Evolutionary conservation across 2,888 invertebrate genomes (phyloP).

Genomic region (Crocallis elinguaria): DNA sequence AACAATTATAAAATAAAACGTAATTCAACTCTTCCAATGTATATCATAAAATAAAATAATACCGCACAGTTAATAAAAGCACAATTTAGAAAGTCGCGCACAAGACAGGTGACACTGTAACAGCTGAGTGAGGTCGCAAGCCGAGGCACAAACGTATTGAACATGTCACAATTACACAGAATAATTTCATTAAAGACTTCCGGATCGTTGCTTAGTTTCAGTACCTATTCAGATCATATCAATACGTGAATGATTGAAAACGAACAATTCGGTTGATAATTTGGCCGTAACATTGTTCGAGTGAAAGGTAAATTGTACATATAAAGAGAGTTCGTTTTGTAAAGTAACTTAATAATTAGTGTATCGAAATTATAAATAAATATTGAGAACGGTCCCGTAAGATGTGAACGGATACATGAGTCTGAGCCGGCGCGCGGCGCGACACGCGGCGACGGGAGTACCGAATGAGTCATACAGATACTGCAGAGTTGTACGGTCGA

Average conservation of each 20-base stretch:
- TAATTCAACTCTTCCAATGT: conserved; percentile 1
- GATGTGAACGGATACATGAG: conserved; percentile 9
- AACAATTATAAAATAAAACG: background rate
- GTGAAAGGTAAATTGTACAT: conserved; percentile 21
- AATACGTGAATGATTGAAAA: conserved; percentile 21
- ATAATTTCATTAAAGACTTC: too few relatives aligned
- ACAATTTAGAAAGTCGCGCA: conserved; percentile 25
- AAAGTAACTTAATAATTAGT: conserved; percentile 21
- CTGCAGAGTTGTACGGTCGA: background rate
- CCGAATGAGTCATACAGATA: background rate
- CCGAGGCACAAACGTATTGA: conserved; percentile 19
- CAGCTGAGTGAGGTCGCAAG: conserved; percentile 6
- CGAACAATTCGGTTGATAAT: conserved; percentile 7
- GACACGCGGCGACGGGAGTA: background rate
- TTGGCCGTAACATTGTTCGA: conserved; percentile 22
- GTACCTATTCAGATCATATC: conserved; percentile 27
- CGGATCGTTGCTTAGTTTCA: conserved; percentile 13
- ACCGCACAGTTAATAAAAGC: conserved; percentile 19
- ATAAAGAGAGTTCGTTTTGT: conserved; percentile 17
- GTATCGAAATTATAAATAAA: conserved; percentile 27
- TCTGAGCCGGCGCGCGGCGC: conserved; percentile 6
- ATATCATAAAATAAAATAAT: conserved; percentile 9
- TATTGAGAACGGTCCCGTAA: conserved; percentile 6
- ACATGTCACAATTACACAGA: conserved; percentile 14
- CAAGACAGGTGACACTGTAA: conserved; percentile 16